Percentiles rank a stretch among this genome's conserved stretches.
These are phyloP conservation scores for Epinephelus fuscoguttatus DNA, from an alignment of 2,113 vertebrate species.

Conservation along the genomic window DNA sequence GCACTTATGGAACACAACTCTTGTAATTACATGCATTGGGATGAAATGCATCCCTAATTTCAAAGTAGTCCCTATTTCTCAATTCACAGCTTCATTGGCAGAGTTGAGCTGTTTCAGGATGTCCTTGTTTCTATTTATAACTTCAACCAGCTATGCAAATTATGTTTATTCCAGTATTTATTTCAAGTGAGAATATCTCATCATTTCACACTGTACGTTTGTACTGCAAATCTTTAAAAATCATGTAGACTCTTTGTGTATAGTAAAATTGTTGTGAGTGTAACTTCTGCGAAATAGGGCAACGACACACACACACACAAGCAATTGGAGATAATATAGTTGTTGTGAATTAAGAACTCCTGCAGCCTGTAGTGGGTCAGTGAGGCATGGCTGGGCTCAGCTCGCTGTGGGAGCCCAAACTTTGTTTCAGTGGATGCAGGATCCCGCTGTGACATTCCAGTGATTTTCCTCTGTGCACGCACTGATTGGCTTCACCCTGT, in stretches of 20 bases:
- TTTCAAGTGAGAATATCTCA: background rate
- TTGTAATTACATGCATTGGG: background rate
- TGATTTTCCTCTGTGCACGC: conserved; percentile 32
- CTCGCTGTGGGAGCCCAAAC: conserved; percentile 34
- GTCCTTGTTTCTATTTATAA: conserved; percentile 14
- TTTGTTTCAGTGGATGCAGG: conserved; percentile 23
- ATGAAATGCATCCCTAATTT: conserved; percentile 9
- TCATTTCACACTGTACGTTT: background rate
- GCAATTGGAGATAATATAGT: conserved; percentile 6
- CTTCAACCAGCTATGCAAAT: conserved; percentile 11
- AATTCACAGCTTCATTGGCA: background rate
- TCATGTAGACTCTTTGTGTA: background rate
- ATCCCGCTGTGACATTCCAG: conserved; percentile 46
- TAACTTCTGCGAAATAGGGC: background rate
- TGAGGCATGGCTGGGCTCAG: conserved; percentile 32
- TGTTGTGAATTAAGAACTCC: conserved; percentile 30
- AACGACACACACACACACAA: background rate
- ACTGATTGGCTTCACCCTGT: conserved; percentile 64
- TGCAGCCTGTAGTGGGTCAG: conserved; percentile 56
- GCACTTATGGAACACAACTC: background rate
- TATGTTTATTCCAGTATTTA: background rate
- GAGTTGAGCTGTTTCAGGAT: background rate
- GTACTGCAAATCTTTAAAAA: background rate
- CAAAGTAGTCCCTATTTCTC: background rate
- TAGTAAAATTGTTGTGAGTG: background rate